Evolutionary conservation across 2,113 vertebrate species (phyloP).

Genomic region (Amblyornis subalaris): DNA sequence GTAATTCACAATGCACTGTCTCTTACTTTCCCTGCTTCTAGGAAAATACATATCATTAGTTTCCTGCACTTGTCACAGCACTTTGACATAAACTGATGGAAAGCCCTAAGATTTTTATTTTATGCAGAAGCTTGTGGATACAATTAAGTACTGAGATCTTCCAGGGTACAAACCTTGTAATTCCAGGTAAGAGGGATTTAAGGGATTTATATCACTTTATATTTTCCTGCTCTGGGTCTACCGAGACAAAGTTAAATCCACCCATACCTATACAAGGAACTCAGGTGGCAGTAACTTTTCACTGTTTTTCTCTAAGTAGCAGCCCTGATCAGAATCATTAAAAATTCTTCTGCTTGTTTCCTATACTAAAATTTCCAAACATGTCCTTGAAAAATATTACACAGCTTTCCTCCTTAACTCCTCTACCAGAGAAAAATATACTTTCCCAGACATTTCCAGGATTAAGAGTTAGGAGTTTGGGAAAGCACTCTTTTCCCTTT

Average conservation of each 20-base stretch:
- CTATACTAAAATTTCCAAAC: background rate
- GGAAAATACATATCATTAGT: fast-evolving
- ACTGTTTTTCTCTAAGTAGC: background rate
- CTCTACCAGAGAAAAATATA: background rate
- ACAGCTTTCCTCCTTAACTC: background rate
- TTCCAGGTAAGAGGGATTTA: background rate
- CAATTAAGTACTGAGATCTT: background rate
- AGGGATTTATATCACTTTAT: background rate
- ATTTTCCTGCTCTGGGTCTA: background rate
- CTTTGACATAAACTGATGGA: background rate
- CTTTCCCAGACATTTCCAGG: background rate
- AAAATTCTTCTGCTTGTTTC: background rate
- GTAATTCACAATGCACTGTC: background rate
- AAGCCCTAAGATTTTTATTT: background rate
- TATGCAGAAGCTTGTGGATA: background rate
- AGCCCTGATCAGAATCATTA: background rate
- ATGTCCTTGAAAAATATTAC: background rate
- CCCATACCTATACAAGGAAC: background rate
- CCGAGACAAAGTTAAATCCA: background rate
- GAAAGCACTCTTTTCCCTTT: background rate
- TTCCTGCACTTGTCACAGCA: background rate
- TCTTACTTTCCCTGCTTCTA: background rate
- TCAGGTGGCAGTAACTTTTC: background rate
- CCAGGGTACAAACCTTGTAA: background rate
- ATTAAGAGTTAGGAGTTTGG: background rate